A percentile compares a stretch with the other conserved stretches of the same genome.
These are phyloP conservation scores for Drosophila setifemur DNA, from an alignment of 1,140 invertebrate species.

Conservation along the genomic window DNA sequence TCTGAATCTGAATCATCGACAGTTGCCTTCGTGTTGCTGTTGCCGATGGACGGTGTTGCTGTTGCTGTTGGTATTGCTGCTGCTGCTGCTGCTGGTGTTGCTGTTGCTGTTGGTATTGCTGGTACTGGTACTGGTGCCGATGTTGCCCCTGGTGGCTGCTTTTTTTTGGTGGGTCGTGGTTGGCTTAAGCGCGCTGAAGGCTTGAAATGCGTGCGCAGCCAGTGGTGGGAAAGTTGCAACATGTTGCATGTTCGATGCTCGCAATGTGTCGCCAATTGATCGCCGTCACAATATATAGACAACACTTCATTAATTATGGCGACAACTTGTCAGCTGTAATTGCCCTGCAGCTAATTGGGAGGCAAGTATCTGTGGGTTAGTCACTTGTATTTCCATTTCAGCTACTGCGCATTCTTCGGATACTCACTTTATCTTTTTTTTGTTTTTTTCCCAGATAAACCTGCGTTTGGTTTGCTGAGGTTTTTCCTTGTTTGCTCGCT, in stretches of 20 bases:
- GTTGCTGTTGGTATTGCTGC: slow-evolving; percentile 8
- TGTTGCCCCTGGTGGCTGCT: slow-evolving; percentile 8
- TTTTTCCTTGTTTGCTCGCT: slow-evolving; percentile 45
- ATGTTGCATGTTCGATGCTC: slow-evolving; percentile 23
- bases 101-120: slow-evolving; percentile 17
- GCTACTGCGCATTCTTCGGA: slow-evolving; percentile 51
- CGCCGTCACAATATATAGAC: slow-evolving; percentile 33
- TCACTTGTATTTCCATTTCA: slow-evolving; percentile 17
- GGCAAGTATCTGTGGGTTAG: background rate
- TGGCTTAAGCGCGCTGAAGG: slow-evolving; percentile 9
- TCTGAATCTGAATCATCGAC: too few relatives aligned
- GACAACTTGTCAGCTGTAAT: slow-evolving; percentile 39
- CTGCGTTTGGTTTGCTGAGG: slow-evolving; percentile 40
- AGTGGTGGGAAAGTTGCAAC: slow-evolving; percentile 25
- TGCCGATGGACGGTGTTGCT: slow-evolving; percentile 15
- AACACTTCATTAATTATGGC: slow-evolving; percentile 39
- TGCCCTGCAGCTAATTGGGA: slow-evolving; percentile 32
- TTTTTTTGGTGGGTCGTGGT: slow-evolving; percentile 39
- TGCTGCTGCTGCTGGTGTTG: slow-evolving; percentile 17
- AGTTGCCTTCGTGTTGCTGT: slow-evolving; percentile 28
- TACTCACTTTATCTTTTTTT: slow-evolving; percentile 34
- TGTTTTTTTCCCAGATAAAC: slow-evolving; percentile 63
- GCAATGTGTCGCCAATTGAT: slow-evolving; percentile 37
- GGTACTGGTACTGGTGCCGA: slow-evolving; percentile 19
- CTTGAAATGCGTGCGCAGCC: slow-evolving; percentile 45